Conservation (phyloP, 2,797 vertebrate species). For the Borostomias antarcticus region DNA sequence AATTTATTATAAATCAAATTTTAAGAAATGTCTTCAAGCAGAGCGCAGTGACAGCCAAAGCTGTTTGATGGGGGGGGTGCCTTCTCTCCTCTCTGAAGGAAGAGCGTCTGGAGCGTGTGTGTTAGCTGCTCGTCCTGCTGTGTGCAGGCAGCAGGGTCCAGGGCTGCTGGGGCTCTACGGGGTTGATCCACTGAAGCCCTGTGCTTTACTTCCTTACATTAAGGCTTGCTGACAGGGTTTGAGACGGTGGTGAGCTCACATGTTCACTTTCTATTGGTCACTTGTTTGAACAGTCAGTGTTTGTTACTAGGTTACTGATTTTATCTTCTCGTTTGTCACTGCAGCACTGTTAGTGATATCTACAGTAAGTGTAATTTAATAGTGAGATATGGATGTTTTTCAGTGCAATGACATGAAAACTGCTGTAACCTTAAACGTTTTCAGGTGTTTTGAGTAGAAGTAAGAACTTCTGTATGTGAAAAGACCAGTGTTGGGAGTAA, state of each 20-base stretch:
- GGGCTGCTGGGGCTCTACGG: conserved; percentile 48
- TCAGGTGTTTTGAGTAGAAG: no score
- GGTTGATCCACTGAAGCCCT: conserved; percentile 49
- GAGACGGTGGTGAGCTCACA: conserved; percentile 55
- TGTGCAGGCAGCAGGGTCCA: conserved; percentile 37
- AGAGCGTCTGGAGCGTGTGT: conserved; percentile 51
- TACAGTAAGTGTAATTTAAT: conserved; percentile 57
- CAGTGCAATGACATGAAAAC: neutral
- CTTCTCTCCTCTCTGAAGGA: conserved; percentile 64
- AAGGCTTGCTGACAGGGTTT: conserved; percentile 35
- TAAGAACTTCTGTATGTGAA: no score
- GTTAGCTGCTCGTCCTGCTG: conserved; percentile 42
- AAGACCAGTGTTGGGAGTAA: no score
- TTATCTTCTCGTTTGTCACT: conserved; percentile 41
- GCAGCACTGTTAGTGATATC: conserved; percentile 49
- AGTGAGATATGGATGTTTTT: conserved; percentile 31
- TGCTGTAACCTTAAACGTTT: no score
- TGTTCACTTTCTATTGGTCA: conserved; percentile 47
- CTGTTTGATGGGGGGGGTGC: conserved; percentile 49
- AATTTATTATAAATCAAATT: conserved; percentile 31
- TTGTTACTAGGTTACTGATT: conserved; percentile 34
- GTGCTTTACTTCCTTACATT: conserved; percentile 80
- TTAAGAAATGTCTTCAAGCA: conserved; percentile 50
- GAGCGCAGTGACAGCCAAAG: conserved; percentile 45
- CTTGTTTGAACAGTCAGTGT: conserved; percentile 46